These are phyloP conservation scores for Pseudocheirus occidentalis DNA, from an alignment of 2,797 vertebrate genomes.

Conservation along the genomic window DNA sequence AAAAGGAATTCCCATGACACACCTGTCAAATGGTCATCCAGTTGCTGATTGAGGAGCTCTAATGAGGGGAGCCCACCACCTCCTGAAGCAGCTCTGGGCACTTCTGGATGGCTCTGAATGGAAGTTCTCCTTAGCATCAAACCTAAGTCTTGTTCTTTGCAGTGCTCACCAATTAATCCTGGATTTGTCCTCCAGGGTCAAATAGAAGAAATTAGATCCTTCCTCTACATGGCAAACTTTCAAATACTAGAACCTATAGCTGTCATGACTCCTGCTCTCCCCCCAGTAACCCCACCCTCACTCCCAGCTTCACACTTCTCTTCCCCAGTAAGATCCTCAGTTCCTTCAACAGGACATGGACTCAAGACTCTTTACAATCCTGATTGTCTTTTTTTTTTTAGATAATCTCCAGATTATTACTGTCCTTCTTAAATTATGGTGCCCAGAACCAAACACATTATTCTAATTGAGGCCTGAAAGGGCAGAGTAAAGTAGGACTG, in stretches of 20 bases:
- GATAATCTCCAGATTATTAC: not conserved
- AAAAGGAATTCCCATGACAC: not conserved
- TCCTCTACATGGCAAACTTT: not conserved
- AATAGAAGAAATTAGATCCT: not conserved
- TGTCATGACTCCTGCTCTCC: not conserved
- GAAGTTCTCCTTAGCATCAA: not conserved
- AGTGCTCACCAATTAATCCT: not conserved
- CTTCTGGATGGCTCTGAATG: not conserved
- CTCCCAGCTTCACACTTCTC: not conserved
- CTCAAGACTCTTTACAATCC: not conserved
- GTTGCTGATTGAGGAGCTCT: not conserved
- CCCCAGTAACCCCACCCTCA: no score
- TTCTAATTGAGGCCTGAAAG: not conserved
- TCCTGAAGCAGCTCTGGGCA: not conserved
- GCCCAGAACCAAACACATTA: not conserved
- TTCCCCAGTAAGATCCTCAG: not conserved
- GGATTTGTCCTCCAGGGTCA: not conserved
- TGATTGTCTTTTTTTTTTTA: not conserved
- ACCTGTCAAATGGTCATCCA: not conserved
- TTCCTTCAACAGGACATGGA: not conserved
- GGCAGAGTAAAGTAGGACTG: not conserved
- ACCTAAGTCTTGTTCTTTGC: not conserved
- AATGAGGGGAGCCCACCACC: not conserved
- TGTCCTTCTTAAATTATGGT: not conserved
- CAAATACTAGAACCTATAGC: not conserved